These are phyloP conservation scores for Hemaris fuciformis DNA, from an alignment of 2,888 invertebrate genomes.

Conservation along the genomic window DNA sequence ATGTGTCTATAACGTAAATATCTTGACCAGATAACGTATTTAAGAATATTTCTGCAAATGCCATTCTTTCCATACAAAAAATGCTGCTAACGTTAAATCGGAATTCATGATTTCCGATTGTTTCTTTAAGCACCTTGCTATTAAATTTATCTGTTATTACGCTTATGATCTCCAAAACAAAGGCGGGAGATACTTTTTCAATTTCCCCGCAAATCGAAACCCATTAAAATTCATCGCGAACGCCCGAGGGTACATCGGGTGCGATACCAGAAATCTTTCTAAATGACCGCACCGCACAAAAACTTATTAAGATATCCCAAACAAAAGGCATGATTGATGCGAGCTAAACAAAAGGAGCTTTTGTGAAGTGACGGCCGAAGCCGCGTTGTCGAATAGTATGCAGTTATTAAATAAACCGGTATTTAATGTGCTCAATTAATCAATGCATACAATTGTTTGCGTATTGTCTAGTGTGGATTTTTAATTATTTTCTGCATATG, in stretches of 20 bases:
- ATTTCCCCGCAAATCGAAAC: conserved; percentile 40
- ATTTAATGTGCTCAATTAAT: conserved; percentile 71
- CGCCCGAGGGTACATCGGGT: conserved; percentile 42
- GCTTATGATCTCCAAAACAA: conserved; percentile 1
- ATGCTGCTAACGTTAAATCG: not conserved
- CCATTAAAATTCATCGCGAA: conserved; percentile 57
- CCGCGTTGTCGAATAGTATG: conserved; percentile 54
- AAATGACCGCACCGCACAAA: conserved; percentile 76
- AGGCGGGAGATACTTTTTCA: conserved; percentile 33
- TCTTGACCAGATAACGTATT: too few species aligned
- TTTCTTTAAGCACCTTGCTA: not conserved
- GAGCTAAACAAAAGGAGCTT: conserved; percentile 70
- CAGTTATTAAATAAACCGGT: conserved; percentile 74
- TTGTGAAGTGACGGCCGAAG: conserved; percentile 50
- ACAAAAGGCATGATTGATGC: conserved; percentile 77
- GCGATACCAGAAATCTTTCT: conserved; percentile 70
- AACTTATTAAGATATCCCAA: conserved; percentile 78
- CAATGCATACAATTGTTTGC: conserved; percentile 51
- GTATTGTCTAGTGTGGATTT: conserved; percentile 15
- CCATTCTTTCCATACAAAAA: too few species aligned
- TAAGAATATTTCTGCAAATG: too few species aligned
- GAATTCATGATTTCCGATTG: not conserved
- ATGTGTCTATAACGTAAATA: too few species aligned
- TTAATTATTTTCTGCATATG: not conserved
- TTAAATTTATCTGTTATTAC: not conserved